These are phyloP conservation scores for Hyalella azteca DNA, from an alignment of 2,888 invertebrate genomes.

Conservation along the genomic window DNA sequence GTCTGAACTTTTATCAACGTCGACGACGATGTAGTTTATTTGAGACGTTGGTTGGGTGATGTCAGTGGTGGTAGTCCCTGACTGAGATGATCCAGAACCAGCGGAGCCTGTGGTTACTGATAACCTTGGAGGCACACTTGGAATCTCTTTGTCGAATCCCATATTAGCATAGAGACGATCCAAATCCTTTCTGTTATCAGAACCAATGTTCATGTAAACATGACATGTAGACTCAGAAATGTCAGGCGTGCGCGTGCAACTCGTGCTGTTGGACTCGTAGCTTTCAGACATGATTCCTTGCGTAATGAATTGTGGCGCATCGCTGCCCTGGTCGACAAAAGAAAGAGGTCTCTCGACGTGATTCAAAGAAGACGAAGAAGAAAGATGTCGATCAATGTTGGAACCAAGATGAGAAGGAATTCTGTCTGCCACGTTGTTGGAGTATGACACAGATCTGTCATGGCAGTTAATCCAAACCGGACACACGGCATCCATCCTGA, in stretches of 20 bases:
- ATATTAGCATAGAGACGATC: constrained; percentile 52
- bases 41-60: constrained; percentile 63
- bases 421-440: constrained; percentile 38
- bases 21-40: constrained; percentile 81
- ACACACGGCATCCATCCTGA: constrained; percentile 31
- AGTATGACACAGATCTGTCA: constrained; percentile 44
- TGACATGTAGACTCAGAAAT: constrained; percentile 12
- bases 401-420: constrained; percentile 43
- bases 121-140: constrained; percentile 51
- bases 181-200: constrained; percentile 42
- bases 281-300: background rate
- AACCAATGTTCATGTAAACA: constrained; percentile 52
- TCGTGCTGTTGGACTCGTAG: constrained; percentile 27
- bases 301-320: background rate
- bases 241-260: constrained; percentile 11
- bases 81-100: constrained; percentile 54
- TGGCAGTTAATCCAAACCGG: constrained; percentile 41
- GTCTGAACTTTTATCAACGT: constrained; percentile 69
- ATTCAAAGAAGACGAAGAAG: constrained; percentile 38
- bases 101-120: constrained; percentile 47
- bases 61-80: constrained; percentile 52
- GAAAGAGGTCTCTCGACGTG: constrained; percentile 42
- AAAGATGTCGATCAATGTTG: constrained; percentile 41
- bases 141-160: constrained; percentile 50
- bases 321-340: constrained; percentile 33